Conservation (phyloP, 2,888 invertebrate species). For the Gerris lacustris region DNA sequence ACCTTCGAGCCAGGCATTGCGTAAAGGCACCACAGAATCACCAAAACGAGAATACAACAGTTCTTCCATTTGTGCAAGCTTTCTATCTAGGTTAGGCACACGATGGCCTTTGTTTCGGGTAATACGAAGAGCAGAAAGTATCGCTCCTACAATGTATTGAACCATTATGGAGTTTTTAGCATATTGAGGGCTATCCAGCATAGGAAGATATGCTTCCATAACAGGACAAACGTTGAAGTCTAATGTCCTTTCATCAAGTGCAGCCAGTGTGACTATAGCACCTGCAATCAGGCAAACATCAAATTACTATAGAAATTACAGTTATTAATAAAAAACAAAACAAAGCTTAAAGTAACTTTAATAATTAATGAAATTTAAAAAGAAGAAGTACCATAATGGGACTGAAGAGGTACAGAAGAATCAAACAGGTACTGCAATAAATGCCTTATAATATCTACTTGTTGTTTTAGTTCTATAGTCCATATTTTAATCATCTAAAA, state of each 20-base stretch:
- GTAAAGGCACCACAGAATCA: conserved; percentile 25
- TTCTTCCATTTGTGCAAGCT: conserved; percentile 25
- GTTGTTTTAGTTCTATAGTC: conserved; percentile 28
- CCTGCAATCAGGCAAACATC: conserved; percentile 15
- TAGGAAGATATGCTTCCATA: conserved; percentile 26
- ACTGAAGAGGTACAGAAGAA: conserved; percentile 25
- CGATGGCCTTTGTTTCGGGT: conserved; percentile 22
- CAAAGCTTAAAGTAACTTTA: neutral
- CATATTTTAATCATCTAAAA: conserved; percentile 24
- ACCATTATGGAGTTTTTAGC: conserved; percentile 21
- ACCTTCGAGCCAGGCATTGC: conserved; percentile 12
- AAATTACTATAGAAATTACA: no score
- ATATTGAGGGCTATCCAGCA: conserved; percentile 15
- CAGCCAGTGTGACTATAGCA: conserved; percentile 26
- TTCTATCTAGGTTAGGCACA: conserved; percentile 6
- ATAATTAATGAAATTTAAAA: neutral
- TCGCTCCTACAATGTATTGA: conserved; percentile 25
- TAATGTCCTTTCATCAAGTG: conserved; percentile 24
- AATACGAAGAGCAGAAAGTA: conserved; percentile 24
- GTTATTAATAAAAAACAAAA: no score
- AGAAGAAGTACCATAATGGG: conserved; percentile 23
- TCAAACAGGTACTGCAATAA: conserved; percentile 26
- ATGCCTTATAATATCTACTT: conserved; percentile 27
- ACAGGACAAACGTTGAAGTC: conserved; percentile 27
- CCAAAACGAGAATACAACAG: conserved; percentile 26